A percentile compares a stretch with the other conserved stretches of the same genome.
Evolutionary conservation across 2,888 invertebrate species (phyloP).

Genomic region (Perizoma affinitatum): DNA sequence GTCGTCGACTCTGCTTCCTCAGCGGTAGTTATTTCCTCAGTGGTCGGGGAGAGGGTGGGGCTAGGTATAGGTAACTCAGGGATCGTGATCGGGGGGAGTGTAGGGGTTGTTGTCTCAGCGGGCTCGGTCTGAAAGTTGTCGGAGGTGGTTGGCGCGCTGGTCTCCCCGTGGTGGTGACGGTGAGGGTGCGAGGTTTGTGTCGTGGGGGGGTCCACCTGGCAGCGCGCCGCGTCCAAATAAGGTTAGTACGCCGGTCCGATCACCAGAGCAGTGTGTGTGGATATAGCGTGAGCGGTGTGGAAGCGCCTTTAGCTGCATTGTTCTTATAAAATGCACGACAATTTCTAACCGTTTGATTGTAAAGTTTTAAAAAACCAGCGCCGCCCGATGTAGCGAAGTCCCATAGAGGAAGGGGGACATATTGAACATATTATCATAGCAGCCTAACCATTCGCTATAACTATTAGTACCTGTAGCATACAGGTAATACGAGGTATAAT

Average conservation of each 20-base stretch:
- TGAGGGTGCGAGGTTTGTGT: constrained; percentile 63
- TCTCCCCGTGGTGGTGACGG: constrained; percentile 78
- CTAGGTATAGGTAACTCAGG: constrained; percentile 46
- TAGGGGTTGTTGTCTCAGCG: constrained; percentile 49
- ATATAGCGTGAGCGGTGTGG: constrained; percentile 43
- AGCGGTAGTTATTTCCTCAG: constrained; percentile 60
- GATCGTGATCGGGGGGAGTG: constrained; percentile 39
- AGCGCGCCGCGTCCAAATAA: constrained; percentile 69
- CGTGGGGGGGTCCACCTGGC: constrained; percentile 62
- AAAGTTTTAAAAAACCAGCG: too few species aligned
- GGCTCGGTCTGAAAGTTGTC: constrained; percentile 78
- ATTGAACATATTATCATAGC: too few species aligned
- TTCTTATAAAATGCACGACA: too few species aligned
- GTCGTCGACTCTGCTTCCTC: constrained; percentile 69
- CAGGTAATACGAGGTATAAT: too few species aligned
- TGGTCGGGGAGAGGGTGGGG: constrained; percentile 40
- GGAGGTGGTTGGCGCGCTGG: constrained; percentile 68
- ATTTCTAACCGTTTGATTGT: too few species aligned
- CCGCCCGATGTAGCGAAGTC: too few species aligned
- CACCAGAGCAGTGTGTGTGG: constrained; percentile 66
- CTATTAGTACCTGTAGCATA: too few species aligned
- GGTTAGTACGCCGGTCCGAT: constrained; percentile 77
- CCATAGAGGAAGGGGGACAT: too few species aligned
- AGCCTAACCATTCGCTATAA: too few species aligned
- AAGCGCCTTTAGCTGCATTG: constrained; percentile 24